Percentiles rank a stretch among this genome's conserved stretches.
Evolutionary conservation across 1,140 invertebrate genomes (phyloP).

Genomic region (Helicoverpa armigera): DNA sequence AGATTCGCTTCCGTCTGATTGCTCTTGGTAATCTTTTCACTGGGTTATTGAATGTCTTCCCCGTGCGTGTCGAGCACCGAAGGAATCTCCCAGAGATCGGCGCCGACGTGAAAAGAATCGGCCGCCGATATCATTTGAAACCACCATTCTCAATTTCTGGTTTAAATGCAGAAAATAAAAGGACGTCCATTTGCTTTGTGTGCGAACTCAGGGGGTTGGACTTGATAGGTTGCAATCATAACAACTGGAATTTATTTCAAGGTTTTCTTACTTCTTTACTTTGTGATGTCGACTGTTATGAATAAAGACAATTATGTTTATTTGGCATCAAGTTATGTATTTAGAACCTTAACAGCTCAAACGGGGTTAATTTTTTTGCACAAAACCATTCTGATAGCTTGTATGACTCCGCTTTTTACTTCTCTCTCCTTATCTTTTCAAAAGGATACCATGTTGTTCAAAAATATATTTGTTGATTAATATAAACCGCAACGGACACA

Average conservation of each 20-base stretch:
- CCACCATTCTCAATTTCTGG: constrained; percentile 69
- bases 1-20: constrained; percentile 87
- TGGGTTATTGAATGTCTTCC: constrained; percentile 85
- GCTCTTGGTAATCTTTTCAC: constrained; percentile 86
- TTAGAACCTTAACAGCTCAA: no score
- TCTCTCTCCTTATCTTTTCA: neutral
- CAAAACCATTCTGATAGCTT: no score
- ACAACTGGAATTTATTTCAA: constrained; percentile 14
- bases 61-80: constrained; percentile 79
- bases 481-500: constrained; percentile 13
- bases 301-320: no score
- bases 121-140: constrained; percentile 73
- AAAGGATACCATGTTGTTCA: neutral
- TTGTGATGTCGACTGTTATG: no score
- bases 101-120: constrained; percentile 69
- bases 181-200: constrained; percentile 71
- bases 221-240: constrained; percentile 37
- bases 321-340: no score
- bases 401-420: neutral
- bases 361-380: no score
- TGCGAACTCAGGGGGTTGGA: constrained; percentile 53
- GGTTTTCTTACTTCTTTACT: neutral
- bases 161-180: constrained; percentile 72
- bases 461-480: constrained; percentile 23
- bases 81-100: constrained; percentile 65